Conservation (phyloP, 2,888 invertebrate species). For the Prosapia bicincta region DNA sequence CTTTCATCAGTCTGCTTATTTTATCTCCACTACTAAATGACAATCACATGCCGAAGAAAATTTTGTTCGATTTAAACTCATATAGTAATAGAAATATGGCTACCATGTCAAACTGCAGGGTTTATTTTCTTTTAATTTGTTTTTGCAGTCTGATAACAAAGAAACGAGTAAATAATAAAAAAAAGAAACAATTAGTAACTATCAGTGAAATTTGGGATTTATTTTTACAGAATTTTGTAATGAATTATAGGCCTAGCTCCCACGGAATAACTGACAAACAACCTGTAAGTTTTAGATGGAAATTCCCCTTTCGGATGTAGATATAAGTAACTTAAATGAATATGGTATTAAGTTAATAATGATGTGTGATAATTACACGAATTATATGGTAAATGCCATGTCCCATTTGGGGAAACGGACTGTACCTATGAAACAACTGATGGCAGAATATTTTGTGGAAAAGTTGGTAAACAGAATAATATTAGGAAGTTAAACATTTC, state of each 20-base stretch:
- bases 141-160: neutral
- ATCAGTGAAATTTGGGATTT: neutral
- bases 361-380: constrained; percentile 20
- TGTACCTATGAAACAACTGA: neutral
- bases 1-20: neutral
- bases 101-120: neutral
- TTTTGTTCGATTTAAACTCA: neutral
- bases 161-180: neutral
- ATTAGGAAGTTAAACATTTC: constrained; percentile 11
- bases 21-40: no score
- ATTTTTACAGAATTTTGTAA: neutral
- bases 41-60: no score
- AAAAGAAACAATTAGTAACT: neutral
- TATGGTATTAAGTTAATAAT: constrained; percentile 27
- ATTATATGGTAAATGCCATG: constrained; percentile 24
- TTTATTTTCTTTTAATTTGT: neutral
- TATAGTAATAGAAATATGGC: neutral
- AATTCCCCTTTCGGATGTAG: constrained; percentile 30
- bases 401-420: constrained; percentile 26
- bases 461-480: constrained; percentile 13
- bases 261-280: constrained; percentile 32
- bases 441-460: constrained; percentile 21
- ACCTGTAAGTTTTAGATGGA: constrained; percentile 30
- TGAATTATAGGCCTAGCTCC: constrained; percentile 25
- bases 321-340: constrained; percentile 35